These are phyloP conservation scores for Anisognathus igniventris DNA, from an alignment of 2,797 vertebrate species.

Conservation along the genomic window DNA sequence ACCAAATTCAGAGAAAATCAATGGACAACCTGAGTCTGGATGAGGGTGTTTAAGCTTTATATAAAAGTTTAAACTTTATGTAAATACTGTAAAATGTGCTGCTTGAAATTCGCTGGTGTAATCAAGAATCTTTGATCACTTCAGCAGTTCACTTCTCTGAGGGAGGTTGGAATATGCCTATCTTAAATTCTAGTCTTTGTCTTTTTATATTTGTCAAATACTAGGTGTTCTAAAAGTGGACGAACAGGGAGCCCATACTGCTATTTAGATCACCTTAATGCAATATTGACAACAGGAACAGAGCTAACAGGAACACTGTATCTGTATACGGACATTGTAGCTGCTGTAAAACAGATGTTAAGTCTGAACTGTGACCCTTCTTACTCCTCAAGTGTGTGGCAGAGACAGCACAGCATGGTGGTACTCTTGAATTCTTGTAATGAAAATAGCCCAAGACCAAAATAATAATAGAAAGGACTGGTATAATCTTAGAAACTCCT, in stretches of 20 bases:
- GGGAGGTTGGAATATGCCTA: neutral
- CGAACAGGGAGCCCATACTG: neutral
- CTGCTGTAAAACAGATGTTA: neutral
- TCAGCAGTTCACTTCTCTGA: neutral
- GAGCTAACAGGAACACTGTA: neutral
- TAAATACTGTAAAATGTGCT: neutral
- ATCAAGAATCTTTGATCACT: neutral
- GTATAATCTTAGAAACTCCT: neutral
- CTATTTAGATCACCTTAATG: neutral
- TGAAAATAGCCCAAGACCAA: neutral
- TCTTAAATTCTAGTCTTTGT: neutral
- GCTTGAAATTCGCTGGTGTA: neutral
- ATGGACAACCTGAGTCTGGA: neutral
- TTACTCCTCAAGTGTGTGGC: neutral
- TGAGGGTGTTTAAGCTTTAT: neutral
- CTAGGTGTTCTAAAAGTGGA: neutral
- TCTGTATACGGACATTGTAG: rapidly evolving
- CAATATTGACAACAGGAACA: neutral
- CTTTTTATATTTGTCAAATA: neutral
- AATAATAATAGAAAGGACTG: neutral
- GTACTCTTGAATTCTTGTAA: neutral
- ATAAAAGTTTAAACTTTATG: neutral
- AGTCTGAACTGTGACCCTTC: neutral
- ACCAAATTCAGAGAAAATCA: neutral
- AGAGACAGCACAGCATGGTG: neutral